Evolutionary conservation across 2,113 vertebrate genomes (phyloP), one percentile per base, ranked within the genome.

Genomic region (Myotis brandtii): DNA sequence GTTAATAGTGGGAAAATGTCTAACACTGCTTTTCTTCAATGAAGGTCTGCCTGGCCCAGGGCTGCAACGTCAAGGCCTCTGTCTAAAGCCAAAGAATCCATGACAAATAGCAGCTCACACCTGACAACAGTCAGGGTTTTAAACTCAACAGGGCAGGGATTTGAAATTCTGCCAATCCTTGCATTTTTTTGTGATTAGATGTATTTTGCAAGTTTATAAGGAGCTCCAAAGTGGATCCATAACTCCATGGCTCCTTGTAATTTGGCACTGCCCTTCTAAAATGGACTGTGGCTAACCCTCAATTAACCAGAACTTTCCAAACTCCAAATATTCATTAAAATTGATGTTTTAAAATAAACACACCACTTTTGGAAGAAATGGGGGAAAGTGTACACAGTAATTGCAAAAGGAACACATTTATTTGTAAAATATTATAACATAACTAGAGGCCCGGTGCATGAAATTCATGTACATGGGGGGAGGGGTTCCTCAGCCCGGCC

Each of bases 181-280:
- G 66, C 96, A 97, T 96, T 95, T 97, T 95, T 98, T 93, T 95
- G 96, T 96, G 98, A 97, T 98, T 97, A 97, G 94, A 96, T 96
- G 92, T 93, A 96, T 97, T 96, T 96, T 97, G 91, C 76, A 97
- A 98, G 88, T 96, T 97, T 97, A 97, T 75, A 90, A 95, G 96
- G 96, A 96, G 89, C 86, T 97, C 97, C 80, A 97, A 98, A 97
- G 67, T 64, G n/a, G 72, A 82, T 66, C 95, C 83, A 93, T 34
- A 97, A 94, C 92, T 93, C 77, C 46, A 32, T 9, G 50, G 69
- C 56, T 95, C 70, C 93, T 89, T 23, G 46, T 48, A 80, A 93
- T 94, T 95, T 95, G 62, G 82, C 56, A 56, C 2, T 54, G 43
- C 37, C 11, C 48, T 96, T 83, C 34, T 43, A 87, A 40, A 94